Base-by-base conservation (phyloP, 2,113 vertebrate genomes). In the Chloebia gouldiae region DNA sequence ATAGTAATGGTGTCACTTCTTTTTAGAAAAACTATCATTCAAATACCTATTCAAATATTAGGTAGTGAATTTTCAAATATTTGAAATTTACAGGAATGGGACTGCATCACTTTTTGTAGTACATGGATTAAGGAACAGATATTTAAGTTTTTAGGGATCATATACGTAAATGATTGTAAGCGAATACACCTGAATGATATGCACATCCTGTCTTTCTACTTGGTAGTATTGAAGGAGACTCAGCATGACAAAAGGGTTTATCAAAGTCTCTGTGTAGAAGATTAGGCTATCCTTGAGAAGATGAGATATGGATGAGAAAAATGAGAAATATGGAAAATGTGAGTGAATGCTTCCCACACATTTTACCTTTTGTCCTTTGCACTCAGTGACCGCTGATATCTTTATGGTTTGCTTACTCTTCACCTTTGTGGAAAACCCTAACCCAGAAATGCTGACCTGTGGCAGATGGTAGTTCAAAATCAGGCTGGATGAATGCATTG, bases 341-440 rank as follows among this genome's bases (percentile, higher is more conserved):
- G 3, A 65, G 28, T 7, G 15, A 85, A 53, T 35, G 35, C 39
- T 69, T 86, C 40, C 63, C 39, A 51, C 18, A 42, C 47, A 19
- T 72, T 70, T 86, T 51, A 65, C 33, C 39, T 90, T 81, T 63
- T 89, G 54, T 69, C 57, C 66, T 92, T 79, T 50, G 31, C 54
- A 40, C 30, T 76, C 37, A 88, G 49, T 30, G 35, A 69, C 65
- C 19, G 19, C 59, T 30, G 53, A 63, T 14, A 60, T 12, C 7
- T 57, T 71, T 49, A 75, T 0, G 10, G 61, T 72, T 75, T 93
- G 61, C 69, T 89, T 78, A 75, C 37, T 86, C 61, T 37, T 44
- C 45, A 51, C 28, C 40, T 84, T 49, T 53, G 50, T 0, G 1
- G 66, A 89, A 93, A 92, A 59, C 11, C 44, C 45, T 33, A 87